Evolutionary conservation across 2,888 invertebrate genomes (phyloP).

Genomic region (Eurytoma adleriae): DNA sequence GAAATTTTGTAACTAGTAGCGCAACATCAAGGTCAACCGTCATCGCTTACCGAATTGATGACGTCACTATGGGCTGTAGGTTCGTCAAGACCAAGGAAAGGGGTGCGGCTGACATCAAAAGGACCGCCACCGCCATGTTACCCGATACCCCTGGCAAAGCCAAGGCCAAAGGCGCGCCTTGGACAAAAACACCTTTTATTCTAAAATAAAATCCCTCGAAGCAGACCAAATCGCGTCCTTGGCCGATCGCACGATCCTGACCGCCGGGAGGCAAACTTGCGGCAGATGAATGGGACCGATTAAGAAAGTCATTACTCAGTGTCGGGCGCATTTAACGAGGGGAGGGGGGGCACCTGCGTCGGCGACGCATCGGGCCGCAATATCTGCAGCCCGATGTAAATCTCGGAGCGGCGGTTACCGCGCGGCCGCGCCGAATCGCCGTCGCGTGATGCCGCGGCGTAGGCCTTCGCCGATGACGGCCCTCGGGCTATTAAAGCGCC

Average conservation of each 20-base stretch:
- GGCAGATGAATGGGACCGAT: conserved; percentile 30
- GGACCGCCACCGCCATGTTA: too few species aligned
- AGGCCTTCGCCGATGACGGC: conserved; percentile 55
- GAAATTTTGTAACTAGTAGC: too few species aligned
- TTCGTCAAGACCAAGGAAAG: too few species aligned
- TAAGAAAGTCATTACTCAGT: conserved; percentile 46
- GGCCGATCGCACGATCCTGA: too few species aligned
- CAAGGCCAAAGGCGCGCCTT: too few species aligned
- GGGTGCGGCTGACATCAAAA: too few species aligned
- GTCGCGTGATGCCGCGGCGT: conserved; percentile 63
- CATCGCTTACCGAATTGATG: too few species aligned
- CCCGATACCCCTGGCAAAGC: too few species aligned
- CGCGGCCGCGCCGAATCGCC: conserved; percentile 56
- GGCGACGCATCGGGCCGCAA: neutral
- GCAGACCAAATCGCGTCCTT: too few species aligned
- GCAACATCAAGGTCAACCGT: too few species aligned
- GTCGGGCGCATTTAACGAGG: conserved; percentile 44
- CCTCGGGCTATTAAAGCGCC: conserved; percentile 62
- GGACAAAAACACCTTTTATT: neutral
- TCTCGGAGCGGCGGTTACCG: conserved; percentile 54
- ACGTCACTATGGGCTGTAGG: too few species aligned
- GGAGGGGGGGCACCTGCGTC: neutral
- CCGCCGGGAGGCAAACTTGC: neutral
- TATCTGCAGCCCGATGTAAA: neutral
- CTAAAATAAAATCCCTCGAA: neutral